Percentiles rank a stretch among this genome's conserved stretches.
phyloP scores from a whole-genome alignment of 2,888 invertebrate species.

The Phengaris arion region DNA sequence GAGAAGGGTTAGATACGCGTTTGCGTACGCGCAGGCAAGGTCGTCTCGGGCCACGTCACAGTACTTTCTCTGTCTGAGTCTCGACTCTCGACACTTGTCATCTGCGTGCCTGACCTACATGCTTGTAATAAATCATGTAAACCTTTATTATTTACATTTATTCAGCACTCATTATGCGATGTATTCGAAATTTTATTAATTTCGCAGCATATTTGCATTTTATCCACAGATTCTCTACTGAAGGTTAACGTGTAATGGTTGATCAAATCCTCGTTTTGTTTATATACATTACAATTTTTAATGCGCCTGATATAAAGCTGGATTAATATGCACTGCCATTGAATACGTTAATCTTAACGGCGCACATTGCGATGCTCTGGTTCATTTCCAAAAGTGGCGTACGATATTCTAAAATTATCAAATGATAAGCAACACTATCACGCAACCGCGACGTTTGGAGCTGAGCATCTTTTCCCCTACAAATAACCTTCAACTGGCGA shows the following conservation, averaged over 20 bases:
- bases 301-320: neutral
- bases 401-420: conserved; percentile 21
- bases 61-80: conserved; percentile 60
- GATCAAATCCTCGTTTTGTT: no score
- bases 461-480: conserved; percentile 13
- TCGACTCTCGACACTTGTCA: conserved; percentile 25
- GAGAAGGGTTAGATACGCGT: conserved; percentile 40
- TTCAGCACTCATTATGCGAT: neutral
- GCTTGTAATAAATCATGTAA: neutral
- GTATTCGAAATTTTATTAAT: neutral
- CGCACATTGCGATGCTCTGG: conserved; percentile 4
- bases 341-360: neutral
- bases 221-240: neutral
- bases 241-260: neutral
- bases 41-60: conserved; percentile 53
- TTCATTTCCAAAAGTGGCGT: conserved; percentile 25
- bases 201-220: neutral
- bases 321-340: neutral
- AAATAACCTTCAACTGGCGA: conserved; percentile 18
- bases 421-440: conserved; percentile 19
- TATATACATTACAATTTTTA: neutral
- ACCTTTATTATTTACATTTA: neutral
- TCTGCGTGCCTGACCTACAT: conserved; percentile 14
- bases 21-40: conserved; percentile 60
- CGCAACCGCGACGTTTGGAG: neutral